phyloP scores from a whole-genome alignment of 2,797 vertebrate species.

The Pelochelys cantorii region DNA sequence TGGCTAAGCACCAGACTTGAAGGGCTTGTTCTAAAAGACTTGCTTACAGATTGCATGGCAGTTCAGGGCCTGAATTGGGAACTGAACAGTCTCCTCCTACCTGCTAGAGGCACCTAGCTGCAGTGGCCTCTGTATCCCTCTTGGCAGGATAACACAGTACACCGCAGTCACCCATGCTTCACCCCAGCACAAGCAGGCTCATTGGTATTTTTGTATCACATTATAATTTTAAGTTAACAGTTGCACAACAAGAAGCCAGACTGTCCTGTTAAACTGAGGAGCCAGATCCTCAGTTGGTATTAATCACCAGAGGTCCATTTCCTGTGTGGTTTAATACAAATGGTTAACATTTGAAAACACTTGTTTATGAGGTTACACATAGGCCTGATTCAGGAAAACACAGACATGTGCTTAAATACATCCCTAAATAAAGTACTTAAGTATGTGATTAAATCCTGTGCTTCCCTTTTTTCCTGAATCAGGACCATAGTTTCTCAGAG shows the following conservation, averaged over 20 bases:
- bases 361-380: constrained; percentile 28
- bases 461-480: constrained; percentile 52
- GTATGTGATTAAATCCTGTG: constrained; percentile 58
- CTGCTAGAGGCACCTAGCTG: background rate
- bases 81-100: background rate
- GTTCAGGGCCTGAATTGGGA: background rate
- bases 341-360: constrained; percentile 6
- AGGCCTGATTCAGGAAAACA: constrained; percentile 2
- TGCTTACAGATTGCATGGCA: background rate
- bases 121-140: background rate
- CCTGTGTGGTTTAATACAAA: constrained; percentile 13
- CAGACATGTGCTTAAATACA: constrained; percentile 18
- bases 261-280: background rate
- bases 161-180: background rate
- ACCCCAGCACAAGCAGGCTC: background rate
- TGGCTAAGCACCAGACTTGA: background rate
- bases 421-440: constrained; percentile 53
- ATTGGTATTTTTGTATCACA: background rate
- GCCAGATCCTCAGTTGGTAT: background rate
- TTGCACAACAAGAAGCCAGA: background rate
- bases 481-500: constrained; percentile 49
- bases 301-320: constrained; percentile 27
- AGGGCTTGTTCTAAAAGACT: background rate
- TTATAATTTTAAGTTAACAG: background rate
- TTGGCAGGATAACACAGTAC: background rate